Base-by-base conservation (phyloP, 2,113 vertebrate genomes). In the Prunella fulvescens region DNA sequence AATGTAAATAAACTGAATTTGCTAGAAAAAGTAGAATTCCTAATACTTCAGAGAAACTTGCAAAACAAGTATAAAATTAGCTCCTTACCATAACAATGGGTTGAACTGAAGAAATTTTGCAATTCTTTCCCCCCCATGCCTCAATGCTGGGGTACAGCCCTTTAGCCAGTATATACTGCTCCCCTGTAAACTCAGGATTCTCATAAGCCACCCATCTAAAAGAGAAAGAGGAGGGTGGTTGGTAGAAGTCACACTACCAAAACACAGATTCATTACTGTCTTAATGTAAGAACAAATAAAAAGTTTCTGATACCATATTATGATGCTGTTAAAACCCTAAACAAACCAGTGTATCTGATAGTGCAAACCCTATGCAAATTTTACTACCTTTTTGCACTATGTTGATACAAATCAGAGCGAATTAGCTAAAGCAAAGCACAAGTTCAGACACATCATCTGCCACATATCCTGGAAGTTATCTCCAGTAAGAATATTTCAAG, bases 191-290 rank as follows among this genome's bases (percentile, higher is more conserved):
- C 22, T 98, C 98, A 5, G 98, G 97, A 45, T 99, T 98, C 96
- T 99, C 99, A 91, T 99, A 99, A 24, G 98, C 98, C 90, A 99
- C 98, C 99, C 99, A 99, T 28, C 99, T 99, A 92, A 71, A 77
- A 93, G 57, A 90, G 73, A 88, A 14, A 48, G 11, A 56, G 4
- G 51, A 92, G 11, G 17, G 56, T 7, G 7, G 56, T 35, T 28
- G 31, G n/a, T 35, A 77, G 18, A 78, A 33, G n/a, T 56, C 66
- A 69, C 37, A 58, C 16, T 57, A 40, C 44, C 74, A 83, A 73
- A 82, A 78, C 6, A 65, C 10, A 78, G 11, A 31, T 80, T 88
- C 42, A 62, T 64, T 91, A 51, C 28, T 33, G 10, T 39, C 17
- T 51, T 47, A 39, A 53, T 19, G 9, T 11, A 65, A 64, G 15